A percentile compares a stretch with the other conserved stretches of the same genome.
These are phyloP conservation scores for Crossoptilon crossoptilon DNA, from an alignment of 2,797 vertebrate species.

Conservation along the genomic window DNA sequence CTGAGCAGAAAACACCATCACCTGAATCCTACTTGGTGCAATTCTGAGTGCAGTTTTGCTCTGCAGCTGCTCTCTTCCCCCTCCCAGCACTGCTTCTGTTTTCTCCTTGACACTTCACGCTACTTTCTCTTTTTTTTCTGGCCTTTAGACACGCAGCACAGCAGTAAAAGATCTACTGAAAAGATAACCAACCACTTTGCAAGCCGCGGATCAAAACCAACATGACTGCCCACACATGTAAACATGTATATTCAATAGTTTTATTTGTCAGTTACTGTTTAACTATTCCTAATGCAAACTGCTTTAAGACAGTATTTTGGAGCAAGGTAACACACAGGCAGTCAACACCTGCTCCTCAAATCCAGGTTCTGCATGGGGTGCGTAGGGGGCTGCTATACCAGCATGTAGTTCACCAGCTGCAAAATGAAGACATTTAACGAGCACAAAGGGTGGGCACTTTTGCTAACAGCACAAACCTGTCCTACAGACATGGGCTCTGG, in stretches of 20 bases:
- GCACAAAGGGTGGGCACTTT: neutral
- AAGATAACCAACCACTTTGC: neutral
- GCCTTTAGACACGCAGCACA: neutral
- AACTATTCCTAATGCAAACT: neutral
- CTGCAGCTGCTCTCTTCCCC: neutral
- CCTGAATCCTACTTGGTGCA: neutral
- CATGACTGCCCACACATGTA: fast-evolving
- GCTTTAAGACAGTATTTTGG: neutral
- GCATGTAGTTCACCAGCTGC: neutral
- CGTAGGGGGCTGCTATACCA: neutral
- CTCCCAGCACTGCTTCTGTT: neutral
- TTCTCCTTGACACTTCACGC: no score
- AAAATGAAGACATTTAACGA: neutral
- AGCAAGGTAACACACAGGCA: neutral
- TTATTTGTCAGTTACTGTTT: neutral
- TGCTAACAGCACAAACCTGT: neutral
- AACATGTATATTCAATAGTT: neutral
- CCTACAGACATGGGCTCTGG: neutral
- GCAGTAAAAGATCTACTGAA: neutral
- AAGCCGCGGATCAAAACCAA: neutral
- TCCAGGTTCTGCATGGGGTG: neutral
- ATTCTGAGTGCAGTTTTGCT: neutral
- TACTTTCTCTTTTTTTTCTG: neutral
- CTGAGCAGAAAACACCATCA: neutral
- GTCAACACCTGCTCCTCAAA: neutral